Percentiles rank a stretch among this genome's conserved stretches.
Conservation (phyloP, 2,113 vertebrate species). For the Rhabdomys dilectus region DNA sequence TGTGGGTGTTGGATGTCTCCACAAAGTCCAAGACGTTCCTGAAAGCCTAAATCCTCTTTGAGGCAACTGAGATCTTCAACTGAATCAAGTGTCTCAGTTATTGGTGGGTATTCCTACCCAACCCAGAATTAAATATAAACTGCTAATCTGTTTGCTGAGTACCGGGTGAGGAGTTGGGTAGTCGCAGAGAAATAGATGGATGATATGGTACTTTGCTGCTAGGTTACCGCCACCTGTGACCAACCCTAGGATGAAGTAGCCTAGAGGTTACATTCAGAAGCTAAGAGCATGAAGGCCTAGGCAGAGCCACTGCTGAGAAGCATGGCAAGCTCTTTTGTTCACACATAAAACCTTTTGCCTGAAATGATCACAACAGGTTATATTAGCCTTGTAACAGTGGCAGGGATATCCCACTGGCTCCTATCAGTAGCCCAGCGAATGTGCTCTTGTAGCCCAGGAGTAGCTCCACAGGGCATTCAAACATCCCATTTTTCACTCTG, state of each 20-base stretch:
- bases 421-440: rapidly evolving
- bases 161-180: rapidly evolving
- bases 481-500: neutral
- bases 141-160: neutral
- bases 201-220: rapidly evolving
- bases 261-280: too few relatives aligned
- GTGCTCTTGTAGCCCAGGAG: rapidly evolving
- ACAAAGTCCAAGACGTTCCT: neutral
- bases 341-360: neutral
- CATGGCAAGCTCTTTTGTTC: neutral
- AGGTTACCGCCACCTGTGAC: rapidly evolving
- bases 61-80: neutral
- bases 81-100: neutral
- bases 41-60: neutral
- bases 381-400: neutral
- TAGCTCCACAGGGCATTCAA: rapidly evolving
- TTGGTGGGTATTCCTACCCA: rapidly evolving
- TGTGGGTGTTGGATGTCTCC: neutral
- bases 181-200: neutral
- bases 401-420: rapidly evolving
- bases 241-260: neutral
- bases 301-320: neutral
- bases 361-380: neutral
- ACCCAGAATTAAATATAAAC: neutral
- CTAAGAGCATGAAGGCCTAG: rapidly evolving